These are phyloP conservation scores for Hycleus phaleratus DNA, from an alignment of 1,140 invertebrate species.

Conservation along the genomic window DNA sequence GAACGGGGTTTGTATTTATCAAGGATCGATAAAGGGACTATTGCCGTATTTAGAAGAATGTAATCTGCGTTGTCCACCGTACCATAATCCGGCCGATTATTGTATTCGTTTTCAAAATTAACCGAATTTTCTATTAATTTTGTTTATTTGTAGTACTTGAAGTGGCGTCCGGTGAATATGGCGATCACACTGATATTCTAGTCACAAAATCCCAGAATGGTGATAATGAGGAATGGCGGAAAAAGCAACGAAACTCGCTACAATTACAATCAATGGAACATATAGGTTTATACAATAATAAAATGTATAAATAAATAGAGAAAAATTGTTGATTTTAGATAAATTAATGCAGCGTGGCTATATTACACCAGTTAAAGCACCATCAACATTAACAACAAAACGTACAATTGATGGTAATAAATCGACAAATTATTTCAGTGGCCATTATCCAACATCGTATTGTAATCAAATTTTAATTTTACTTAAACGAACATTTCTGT, in stretches of 20 bases:
- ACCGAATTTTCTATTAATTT: constrained; percentile 4
- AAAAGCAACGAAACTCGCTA: constrained; percentile 31
- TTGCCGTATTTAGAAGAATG: constrained; percentile 68
- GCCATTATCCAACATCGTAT: constrained; percentile 51
- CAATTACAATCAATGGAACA: constrained; percentile 35
- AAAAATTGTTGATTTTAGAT: constrained; percentile 26
- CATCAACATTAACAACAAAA: constrained; percentile 15
- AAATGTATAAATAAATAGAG: neutral
- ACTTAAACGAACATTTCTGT: constrained; percentile 54
- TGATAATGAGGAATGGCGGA: constrained; percentile 51
- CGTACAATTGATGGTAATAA: constrained; percentile 1
- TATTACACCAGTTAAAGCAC: constrained; percentile 44
- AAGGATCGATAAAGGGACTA: constrained; percentile 62
- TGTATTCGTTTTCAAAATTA: constrained; percentile 34
- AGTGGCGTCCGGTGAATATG: constrained; percentile 74
- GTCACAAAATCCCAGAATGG: constrained; percentile 62
- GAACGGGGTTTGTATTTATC: constrained; percentile 75
- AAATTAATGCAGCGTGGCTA: constrained; percentile 39
- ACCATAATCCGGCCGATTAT: constrained; percentile 88
- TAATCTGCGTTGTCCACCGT: constrained; percentile 70
- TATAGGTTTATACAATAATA: constrained; percentile 25
- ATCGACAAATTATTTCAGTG: constrained; percentile 1
- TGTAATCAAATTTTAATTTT: constrained; percentile 58
- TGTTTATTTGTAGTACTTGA: constrained; percentile 63
- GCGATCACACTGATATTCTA: constrained; percentile 51